Evolutionary conservation across 2,888 invertebrate genomes (phyloP).

Genomic region (Lampropteryx suffumata): DNA sequence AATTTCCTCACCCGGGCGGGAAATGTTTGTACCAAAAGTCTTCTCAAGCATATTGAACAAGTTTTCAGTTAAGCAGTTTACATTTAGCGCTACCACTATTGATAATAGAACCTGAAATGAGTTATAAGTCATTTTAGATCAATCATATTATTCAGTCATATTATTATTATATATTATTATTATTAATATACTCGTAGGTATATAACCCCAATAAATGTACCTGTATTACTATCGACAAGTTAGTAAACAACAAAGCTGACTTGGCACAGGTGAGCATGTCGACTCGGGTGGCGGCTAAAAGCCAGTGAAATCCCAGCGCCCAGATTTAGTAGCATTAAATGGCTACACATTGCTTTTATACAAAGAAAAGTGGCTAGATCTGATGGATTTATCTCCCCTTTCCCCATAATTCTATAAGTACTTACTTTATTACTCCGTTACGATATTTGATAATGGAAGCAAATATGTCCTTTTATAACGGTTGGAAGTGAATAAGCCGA

Average conservation of each 20-base stretch:
- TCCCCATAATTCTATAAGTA: slow-evolving; percentile 5
- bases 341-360: slow-evolving; percentile 22
- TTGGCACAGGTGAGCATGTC: slow-evolving; percentile 38
- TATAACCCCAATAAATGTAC: no score
- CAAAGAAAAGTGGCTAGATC: slow-evolving; percentile 14
- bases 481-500: no score
- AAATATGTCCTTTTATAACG: no score
- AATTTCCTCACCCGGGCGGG: slow-evolving; percentile 66
- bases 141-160: no score
- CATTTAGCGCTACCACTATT: slow-evolving; percentile 29
- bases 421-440: slow-evolving; percentile 12
- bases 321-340: slow-evolving; percentile 27
- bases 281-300: slow-evolving; percentile 28
- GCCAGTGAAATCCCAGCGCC: slow-evolving; percentile 31
- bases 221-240: slow-evolving; percentile 19
- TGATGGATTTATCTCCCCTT: slow-evolving; percentile 27
- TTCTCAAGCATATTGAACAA: slow-evolving; percentile 58
- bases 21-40: slow-evolving; percentile 70
- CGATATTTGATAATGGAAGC: no score
- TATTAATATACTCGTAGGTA: no score
- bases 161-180: no score
- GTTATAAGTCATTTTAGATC: no score
- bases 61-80: slow-evolving; percentile 43
- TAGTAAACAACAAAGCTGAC: slow-evolving; percentile 33
- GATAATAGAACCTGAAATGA: neutral